Evolutionary conservation across 2,797 vertebrate genomes (phyloP), one percentile per base, ranked within the genome.

Genomic region (Catharus ustulatus): DNA sequence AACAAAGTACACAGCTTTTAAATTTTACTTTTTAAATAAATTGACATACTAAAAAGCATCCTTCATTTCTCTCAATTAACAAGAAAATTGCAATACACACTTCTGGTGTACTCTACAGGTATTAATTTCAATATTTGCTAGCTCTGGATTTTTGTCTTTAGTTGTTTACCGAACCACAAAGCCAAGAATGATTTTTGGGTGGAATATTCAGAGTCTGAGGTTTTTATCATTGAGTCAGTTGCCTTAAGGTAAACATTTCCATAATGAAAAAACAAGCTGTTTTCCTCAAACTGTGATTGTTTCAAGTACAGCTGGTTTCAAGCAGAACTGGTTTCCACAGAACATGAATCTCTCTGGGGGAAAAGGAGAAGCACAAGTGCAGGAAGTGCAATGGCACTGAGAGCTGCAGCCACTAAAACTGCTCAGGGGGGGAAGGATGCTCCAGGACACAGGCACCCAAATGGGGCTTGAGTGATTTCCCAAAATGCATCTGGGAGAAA

Each of bases 11-110:
- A 40, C 15, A 8, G 19, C 45, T 92, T 89, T 76, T 77, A 79
- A 68, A 72, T 77, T 87, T 95, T 66, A 57, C 24, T 95, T 4
- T 69, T 94, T 84, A 69, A 86, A 69, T 17, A 52, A 8, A 48
- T 49, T 46, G 29, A 75, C 40, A 46, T 43, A 43, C 36, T 29
- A 59, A 71, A 72, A 87, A 69, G 5, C 34, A 76, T 49, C 22
- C 43, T 67, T 78, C 13, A n/a, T 68, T 84, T 58, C 34, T 86
- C 26, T 85, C 51, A 75, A 6, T 82, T 82, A 87, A n/a, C 58
- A 76, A 69, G 76, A 78, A 86, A 84, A 90, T 2, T 40, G 24
- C 32, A 71, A 3, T n/a, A 59, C 20, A 45, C 23, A 32, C 17
- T 66, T 83, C 13, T 59, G 9, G 49, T 74, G 57, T 85, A 26